A percentile compares a stretch with the other conserved stretches of the same genome.
Conservation (phyloP, 1,140 invertebrate species). For the Hyposmocoma kahamanoa region DNA sequence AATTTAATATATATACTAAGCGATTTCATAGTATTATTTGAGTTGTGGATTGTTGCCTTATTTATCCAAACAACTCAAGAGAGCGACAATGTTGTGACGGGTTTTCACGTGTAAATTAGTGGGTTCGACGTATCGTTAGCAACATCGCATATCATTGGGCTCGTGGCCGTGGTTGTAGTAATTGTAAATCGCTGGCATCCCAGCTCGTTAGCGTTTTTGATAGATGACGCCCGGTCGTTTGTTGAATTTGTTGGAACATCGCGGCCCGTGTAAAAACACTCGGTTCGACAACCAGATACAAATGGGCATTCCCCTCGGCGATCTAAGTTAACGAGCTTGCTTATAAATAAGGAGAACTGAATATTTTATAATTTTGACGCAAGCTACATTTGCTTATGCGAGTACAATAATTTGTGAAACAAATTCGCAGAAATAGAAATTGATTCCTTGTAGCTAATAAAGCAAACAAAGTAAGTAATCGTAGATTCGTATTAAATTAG, state of each 20-base stretch:
- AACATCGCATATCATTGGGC: constrained; percentile 60
- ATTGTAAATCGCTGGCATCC: constrained; percentile 63
- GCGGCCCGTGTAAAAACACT: constrained; percentile 61
- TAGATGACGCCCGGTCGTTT: constrained; percentile 66
- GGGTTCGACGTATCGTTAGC: constrained; percentile 48
- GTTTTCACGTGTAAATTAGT: constrained; percentile 42
- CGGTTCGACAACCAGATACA: constrained; percentile 61
- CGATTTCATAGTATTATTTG: not conserved
- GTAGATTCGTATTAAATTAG: not conserved
- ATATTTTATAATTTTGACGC: constrained; percentile 26
- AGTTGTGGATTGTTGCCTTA: not conserved
- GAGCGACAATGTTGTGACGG: constrained; percentile 32
- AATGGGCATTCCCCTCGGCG: constrained; percentile 65
- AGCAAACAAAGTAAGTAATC: not conserved
- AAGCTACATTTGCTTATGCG: not conserved
- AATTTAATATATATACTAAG: not conserved
- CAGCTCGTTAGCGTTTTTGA: constrained; percentile 71
- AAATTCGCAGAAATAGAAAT: not conserved
- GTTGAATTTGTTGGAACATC: constrained; percentile 65
- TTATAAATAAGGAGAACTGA: constrained; percentile 58
- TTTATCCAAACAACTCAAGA: not conserved
- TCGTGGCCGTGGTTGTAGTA: constrained; percentile 28
- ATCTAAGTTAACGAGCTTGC: constrained; percentile 65
- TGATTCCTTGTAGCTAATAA: not conserved
- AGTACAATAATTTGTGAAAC: not conserved